Conservation (phyloP, 2,888 invertebrate species). For the Neoitamus cyanurus region DNA sequence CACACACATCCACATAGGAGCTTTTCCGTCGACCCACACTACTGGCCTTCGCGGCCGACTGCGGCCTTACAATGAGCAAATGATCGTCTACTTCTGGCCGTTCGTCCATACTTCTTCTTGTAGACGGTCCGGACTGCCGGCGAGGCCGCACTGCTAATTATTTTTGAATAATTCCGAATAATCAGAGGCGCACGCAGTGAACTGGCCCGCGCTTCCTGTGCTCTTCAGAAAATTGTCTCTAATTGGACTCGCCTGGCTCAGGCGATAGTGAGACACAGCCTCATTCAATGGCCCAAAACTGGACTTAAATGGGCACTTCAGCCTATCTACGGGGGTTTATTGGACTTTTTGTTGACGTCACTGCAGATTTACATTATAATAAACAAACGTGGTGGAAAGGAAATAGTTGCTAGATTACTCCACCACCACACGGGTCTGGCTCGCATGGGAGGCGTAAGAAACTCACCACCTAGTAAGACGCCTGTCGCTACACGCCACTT, state of each 20-base stretch:
- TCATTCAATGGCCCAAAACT: neutral
- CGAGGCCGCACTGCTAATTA: neutral
- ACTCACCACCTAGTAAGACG: neutral
- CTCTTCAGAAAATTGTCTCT: neutral
- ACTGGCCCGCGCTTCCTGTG: neutral
- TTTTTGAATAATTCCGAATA: neutral
- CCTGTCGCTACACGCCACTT: neutral
- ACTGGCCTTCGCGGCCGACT: neutral
- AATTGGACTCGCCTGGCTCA: neutral
- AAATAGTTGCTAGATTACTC: neutral
- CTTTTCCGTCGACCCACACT: neutral
- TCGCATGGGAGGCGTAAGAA: neutral
- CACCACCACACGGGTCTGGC: neutral
- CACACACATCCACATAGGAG: neutral
- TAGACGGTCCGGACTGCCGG: neutral
- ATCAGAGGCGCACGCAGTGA: neutral
- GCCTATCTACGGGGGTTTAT: neutral
- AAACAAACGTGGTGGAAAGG: neutral
- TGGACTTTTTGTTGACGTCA: neutral
- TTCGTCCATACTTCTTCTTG: neutral
- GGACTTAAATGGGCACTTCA: neutral
- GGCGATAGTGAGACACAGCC: neutral
- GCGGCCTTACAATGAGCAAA: neutral
- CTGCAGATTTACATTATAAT: neutral
- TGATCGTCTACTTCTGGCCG: neutral